Evolutionary conservation across 2,797 vertebrate species (phyloP), one percentile per base, ranked within the genome.

Genomic region (Sandelia bainsii): DNA sequence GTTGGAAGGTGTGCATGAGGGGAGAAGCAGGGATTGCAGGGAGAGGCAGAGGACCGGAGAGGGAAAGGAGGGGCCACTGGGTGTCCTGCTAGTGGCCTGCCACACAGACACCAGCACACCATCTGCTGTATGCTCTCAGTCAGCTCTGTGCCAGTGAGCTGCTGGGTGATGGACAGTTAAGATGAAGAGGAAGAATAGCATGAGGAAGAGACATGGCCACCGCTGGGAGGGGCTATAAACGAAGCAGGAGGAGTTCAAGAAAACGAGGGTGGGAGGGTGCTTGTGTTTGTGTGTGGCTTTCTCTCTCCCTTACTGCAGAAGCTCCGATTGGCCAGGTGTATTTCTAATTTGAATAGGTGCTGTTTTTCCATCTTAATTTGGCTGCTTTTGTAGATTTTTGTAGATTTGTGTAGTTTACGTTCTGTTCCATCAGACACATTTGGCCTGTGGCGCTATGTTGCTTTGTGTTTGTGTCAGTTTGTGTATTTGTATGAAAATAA

Each of bases 121-220:
- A 94, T 95, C 94, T 95, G 94, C 92, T 91, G 77, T 79, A 74
- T 71, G 84, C 81, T 88, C 90, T 82, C 87, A 68, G 81, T 81
- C 75, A 81, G 75, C 69, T 84, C 77, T 3, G 75, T 89, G 92
- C 92, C 92, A 93, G 87, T 49, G 66, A 75, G 90, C 84, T 74
- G 50, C 86, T 81, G 85, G 72, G 78, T 89, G 89, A 87, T 63
- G 82, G 92, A 86, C 89, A 83, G 81, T 50, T 46, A 72, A 75
- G 78, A 72, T 11, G 65, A 79, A 62, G 82, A 63, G 72, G 75
- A 44, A 64, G 62, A 62, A 87, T 79, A 67, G 77, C 62, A 54
- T 54, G 12, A 29, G 48, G 42, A 22, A 75, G 62, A 60, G 44
- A 63, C 61, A 50, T 19, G 34, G 45, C 75, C 23, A 14, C 27